Percentiles rank a stretch among this genome's conserved stretches.
These are phyloP conservation scores for Drosophila mimetica DNA, from an alignment of 2,888 invertebrate genomes.

Conservation along the genomic window DNA sequence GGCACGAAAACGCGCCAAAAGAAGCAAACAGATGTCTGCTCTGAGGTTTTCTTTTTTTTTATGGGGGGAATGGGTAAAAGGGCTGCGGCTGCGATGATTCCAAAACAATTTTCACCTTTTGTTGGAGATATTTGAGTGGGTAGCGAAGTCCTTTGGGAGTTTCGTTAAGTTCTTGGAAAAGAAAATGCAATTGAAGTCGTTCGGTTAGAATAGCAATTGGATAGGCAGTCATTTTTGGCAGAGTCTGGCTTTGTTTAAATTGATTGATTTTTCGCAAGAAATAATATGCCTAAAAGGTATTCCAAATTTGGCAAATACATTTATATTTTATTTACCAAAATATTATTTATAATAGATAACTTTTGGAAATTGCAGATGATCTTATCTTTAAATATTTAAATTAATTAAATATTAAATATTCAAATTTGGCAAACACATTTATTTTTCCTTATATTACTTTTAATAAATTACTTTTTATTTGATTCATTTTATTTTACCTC, in stretches of 20 bases:
- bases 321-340: not conserved
- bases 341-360: not conserved
- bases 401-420: too few species aligned
- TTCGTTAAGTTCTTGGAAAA: constrained; percentile 13
- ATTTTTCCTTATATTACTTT: not conserved
- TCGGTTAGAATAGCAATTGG: not conserved
- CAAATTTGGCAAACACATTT: not conserved
- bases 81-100: constrained; percentile 48
- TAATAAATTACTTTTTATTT: not conserved
- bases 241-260: constrained; percentile 18
- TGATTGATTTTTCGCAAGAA: constrained; percentile 23
- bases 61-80: constrained; percentile 9
- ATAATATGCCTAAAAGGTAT: constrained; percentile 19
- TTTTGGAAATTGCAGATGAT: too few species aligned
- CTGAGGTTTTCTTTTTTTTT: constrained; percentile 9
- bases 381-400: too few species aligned
- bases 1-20: constrained; percentile 29
- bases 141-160: constrained; percentile 5
- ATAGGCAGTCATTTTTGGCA: constrained; percentile 2
- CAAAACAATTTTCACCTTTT: constrained; percentile 42
- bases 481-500: not conserved
- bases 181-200: constrained; percentile 21
- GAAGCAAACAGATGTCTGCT: constrained; percentile 38
- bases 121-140: constrained; percentile 7
- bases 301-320: not conserved